Base-by-base conservation (phyloP, 2,113 vertebrate species). In the Notarius lentiginosus region DNA sequence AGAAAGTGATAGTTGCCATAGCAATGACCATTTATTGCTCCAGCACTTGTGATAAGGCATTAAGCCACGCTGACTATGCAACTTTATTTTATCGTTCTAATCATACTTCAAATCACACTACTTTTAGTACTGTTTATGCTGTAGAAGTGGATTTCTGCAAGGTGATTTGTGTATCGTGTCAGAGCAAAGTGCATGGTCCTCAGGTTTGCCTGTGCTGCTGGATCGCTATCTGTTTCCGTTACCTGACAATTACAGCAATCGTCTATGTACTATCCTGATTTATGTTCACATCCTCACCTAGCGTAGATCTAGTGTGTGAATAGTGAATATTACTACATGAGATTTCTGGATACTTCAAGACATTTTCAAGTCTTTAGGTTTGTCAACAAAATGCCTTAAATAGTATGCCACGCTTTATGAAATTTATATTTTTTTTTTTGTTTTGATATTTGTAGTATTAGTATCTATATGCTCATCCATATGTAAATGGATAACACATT, bases 1-100 rank as follows among this genome's bases (percentile, higher is more conserved):
- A 61, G 65, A 49, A 11, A 7, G 27, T 83, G 80, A 84, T 86
- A 63, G 76, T 80, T 86, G 22, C 72, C 53, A 84, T 83, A 77
- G 81, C 8, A 17, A 79, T 63, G 34, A 4, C 2, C 11, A 11
- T 83, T 88, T 86, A 84, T 86, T 63, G 80, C 81, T 61, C 11
- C 10, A 10, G 41, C 70, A 7, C 49, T n/a, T 47, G 30, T n/a
- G 22, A 11, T 51, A 10, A 60, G 15, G 7, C 41, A 55, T 27
- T 55, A 30, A 68, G 56, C 4, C 14, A 27, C 4, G 27, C 24
- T 7, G 49, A 12, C 14, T 10, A 34, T 56, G 14, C 41, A 41
- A 41, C 41, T 27, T 2, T 61, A 7, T 27, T 27, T 6, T 68
- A 51, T 75, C 49, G 47, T 7, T 20, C 34, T 76, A 18, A 24